Conservation (phyloP, 2,113 vertebrate genomes). For the Blennius ocellaris region DNA sequence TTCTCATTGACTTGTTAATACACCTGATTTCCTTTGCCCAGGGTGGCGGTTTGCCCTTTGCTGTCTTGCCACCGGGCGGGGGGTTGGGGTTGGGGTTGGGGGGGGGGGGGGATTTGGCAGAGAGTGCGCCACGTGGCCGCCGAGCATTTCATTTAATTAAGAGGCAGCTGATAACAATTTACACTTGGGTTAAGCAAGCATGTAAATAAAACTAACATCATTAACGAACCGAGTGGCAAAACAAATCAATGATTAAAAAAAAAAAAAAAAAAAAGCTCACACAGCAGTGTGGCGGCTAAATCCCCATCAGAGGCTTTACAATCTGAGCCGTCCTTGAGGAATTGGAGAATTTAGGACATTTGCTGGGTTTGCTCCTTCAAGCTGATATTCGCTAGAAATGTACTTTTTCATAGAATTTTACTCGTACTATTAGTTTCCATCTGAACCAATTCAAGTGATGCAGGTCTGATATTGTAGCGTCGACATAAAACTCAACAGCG, state of each 20-base stretch:
- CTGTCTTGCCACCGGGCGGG: conserved; percentile 28
- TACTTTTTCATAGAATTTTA: neutral
- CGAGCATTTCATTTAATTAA: conserved; percentile 69
- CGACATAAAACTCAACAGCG: neutral
- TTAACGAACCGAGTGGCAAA: conserved; percentile 54
- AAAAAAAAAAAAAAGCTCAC: too few species aligned
- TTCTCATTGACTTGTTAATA: conserved; percentile 80
- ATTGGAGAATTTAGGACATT: conserved; percentile 1
- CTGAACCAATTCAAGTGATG: neutral
- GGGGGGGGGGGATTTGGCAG: conserved; percentile 16
- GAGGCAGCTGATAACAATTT: conserved; percentile 48
- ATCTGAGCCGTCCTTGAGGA: conserved; percentile 8
- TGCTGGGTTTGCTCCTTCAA: neutral
- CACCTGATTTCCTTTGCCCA: conserved; percentile 69
- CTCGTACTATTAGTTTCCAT: neutral
- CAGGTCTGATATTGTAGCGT: neutral
- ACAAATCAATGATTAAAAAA: conserved; percentile 48
- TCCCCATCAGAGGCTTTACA: neutral
- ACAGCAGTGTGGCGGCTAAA: conserved; percentile 1
- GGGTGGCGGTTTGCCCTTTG: conserved; percentile 66
- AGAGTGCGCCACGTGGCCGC: conserved; percentile 19
- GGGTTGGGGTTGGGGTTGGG: too few species aligned
- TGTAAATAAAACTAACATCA: conserved; percentile 62
- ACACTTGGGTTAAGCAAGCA: conserved; percentile 54
- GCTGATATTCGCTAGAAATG: neutral